These are phyloP conservation scores for Chrysaora quinquecirrha DNA, from an alignment of 30 jellyfish, hydroid and myxozoan genomes.

Conservation along the genomic window DNA sequence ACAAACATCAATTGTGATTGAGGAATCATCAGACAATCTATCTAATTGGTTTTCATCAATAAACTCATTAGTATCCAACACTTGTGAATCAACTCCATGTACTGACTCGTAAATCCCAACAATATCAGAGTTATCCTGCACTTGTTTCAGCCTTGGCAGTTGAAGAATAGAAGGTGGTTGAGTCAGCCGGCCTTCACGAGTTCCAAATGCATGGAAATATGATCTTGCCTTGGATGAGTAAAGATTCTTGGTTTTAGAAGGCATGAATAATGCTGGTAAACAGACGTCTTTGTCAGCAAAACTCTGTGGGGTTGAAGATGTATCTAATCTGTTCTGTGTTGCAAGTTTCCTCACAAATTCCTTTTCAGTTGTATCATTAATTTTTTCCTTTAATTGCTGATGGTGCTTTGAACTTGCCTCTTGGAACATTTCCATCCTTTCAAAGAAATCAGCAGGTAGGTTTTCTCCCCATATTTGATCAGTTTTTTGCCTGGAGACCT, in stretches of 20 bases:
- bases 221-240: slow-evolving; percentile 77
- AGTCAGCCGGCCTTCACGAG: slow-evolving; percentile 42
- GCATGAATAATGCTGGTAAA: slow-evolving; percentile 81
- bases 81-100: slow-evolving; percentile 15
- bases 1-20: neutral
- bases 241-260: slow-evolving; percentile 61
- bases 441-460: slow-evolving; percentile 65
- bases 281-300: slow-evolving; percentile 39
- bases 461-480: slow-evolving; percentile 70
- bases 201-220: slow-evolving; percentile 70
- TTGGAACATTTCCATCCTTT: slow-evolving; percentile 76
- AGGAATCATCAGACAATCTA: neutral
- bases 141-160: slow-evolving; percentile 45
- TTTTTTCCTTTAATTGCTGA: slow-evolving; percentile 35
- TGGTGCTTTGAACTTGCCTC: slow-evolving; percentile 80
- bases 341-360: slow-evolving; percentile 54
- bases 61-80: neutral
- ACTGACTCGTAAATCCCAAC: slow-evolving; percentile 54
- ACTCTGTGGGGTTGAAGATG: neutral
- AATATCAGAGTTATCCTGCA: slow-evolving; percentile 20
- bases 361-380: slow-evolving; percentile 38
- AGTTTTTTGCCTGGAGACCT: neutral
- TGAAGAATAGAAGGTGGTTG: slow-evolving; percentile 71
- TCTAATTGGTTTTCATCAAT: slow-evolving; percentile 15
- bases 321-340: slow-evolving; percentile 41